Percentiles rank a stretch among this genome's conserved stretches.
phyloP scores from a whole-genome alignment of 1,140 invertebrate genomes.

The Coptotermes formosanus region DNA sequence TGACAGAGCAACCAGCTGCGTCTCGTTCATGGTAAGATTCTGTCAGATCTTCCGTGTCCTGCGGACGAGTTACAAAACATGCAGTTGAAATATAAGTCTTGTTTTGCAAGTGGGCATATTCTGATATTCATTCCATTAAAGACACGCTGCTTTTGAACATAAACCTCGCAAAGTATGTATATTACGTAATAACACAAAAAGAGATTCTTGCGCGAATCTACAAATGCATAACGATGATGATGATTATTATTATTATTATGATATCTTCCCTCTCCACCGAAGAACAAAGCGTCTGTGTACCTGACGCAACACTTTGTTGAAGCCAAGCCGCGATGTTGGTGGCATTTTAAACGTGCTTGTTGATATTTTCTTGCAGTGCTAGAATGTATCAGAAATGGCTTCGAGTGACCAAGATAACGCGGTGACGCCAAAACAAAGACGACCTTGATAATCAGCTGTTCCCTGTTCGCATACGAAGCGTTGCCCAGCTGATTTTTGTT shows the following conservation, averaged over 20 bases:
- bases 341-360: no score
- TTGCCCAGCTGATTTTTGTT: slow-evolving; percentile 15
- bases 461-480: not conserved
- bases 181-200: no score
- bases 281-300: not conserved
- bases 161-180: no score
- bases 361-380: not conserved
- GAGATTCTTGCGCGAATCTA: no score
- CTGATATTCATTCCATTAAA: no score
- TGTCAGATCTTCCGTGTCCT: no score
- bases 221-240: not conserved
- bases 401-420: not conserved
- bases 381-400: not conserved
- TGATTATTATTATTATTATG: not conserved
- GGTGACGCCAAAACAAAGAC: not conserved
- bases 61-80: no score
- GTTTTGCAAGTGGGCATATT: no score
- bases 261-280: not conserved
- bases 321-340: not conserved
- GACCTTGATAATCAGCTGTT: slow-evolving; percentile 10
- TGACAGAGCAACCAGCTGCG: not conserved
- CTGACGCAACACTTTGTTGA: not conserved
- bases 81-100: no score
- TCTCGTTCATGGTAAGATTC: not conserved
- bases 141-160: no score